phyloP scores from a whole-genome alignment of 2,888 invertebrate genomes.

The Muschampia plurimacula region DNA sequence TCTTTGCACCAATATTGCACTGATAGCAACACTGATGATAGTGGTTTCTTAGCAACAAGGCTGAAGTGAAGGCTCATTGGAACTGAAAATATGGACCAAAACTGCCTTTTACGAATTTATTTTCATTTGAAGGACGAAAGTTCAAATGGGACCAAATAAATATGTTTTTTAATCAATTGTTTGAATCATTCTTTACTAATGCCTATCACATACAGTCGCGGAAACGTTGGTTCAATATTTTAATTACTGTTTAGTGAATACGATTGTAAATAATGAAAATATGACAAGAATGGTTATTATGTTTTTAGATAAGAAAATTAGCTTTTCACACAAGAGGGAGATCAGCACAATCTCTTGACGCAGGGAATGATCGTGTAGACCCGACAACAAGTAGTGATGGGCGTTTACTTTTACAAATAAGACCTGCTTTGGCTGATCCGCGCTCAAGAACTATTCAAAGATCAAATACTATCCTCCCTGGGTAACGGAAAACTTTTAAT shows the following conservation, averaged over 20 bases:
- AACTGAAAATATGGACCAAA: constrained; percentile 69
- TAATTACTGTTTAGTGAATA: constrained; percentile 2
- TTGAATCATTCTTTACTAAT: constrained; percentile 63
- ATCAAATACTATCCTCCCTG: constrained; percentile 81
- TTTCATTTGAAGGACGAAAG: constrained; percentile 55
- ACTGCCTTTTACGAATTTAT: constrained; percentile 77
- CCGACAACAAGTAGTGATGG: constrained; percentile 70
- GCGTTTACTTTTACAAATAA: constrained; percentile 76
- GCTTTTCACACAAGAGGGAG: constrained; percentile 79
- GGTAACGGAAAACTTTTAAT: constrained; percentile 56
- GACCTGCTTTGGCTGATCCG: constrained; percentile 76
- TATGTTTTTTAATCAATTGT: constrained; percentile 48
- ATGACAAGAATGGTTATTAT: constrained; percentile 15
- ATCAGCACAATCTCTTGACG: constrained; percentile 79
- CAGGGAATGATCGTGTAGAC: constrained; percentile 61
- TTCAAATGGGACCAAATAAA: constrained; percentile 69
- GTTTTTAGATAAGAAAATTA: constrained; percentile 72
- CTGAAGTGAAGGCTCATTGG: constrained; percentile 32
- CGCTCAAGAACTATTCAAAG: constrained; percentile 66
- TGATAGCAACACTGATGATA: neutral
- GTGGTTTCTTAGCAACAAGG: constrained; percentile 66
- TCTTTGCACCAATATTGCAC: neutral
- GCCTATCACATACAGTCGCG: constrained; percentile 78
- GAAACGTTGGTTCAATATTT: constrained; percentile 68
- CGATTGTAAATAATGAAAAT: constrained; percentile 11